Percentiles rank a stretch among this genome's conserved stretches.
Conservation (phyloP, 2,888 invertebrate species). For the Stramonita haemastoma region DNA sequence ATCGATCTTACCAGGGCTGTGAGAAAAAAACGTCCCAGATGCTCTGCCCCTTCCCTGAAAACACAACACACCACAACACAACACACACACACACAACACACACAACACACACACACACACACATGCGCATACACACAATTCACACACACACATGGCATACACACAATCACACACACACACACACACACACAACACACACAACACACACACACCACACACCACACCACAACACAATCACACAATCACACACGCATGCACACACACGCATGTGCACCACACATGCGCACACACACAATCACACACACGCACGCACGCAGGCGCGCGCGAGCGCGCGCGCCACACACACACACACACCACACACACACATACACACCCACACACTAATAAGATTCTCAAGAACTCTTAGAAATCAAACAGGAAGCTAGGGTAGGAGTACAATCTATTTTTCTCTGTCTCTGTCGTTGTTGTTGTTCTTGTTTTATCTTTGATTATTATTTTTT, state of each 20-base stretch:
- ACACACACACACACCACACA: not conserved
- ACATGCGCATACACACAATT: not conserved
- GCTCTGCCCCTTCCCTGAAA: constrained; percentile 64
- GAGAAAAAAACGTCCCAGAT: constrained; percentile 80
- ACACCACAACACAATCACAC: not conserved
- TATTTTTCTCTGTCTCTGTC: too few species aligned
- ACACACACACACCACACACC: not conserved
- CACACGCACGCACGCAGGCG: not conserved
- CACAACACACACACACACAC: not conserved
- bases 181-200: constrained; percentile 20
- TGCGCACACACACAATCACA: not conserved
- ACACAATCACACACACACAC: not conserved
- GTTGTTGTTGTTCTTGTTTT: too few species aligned
- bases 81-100: constrained; percentile 9
- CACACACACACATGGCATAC: not conserved
- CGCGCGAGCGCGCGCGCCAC: not conserved
- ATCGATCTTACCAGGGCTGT: constrained; percentile 81
- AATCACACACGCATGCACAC: not conserved
- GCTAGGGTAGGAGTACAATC: too few species aligned
- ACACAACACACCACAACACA: too few species aligned
- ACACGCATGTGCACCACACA: not conserved
- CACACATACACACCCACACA: not conserved
- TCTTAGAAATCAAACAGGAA: too few species aligned
- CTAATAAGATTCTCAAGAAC: too few species aligned
- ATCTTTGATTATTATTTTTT: too few species aligned